Conservation (phyloP, 2,797 vertebrate species). For the Rhynchonycteris naso region DNA sequence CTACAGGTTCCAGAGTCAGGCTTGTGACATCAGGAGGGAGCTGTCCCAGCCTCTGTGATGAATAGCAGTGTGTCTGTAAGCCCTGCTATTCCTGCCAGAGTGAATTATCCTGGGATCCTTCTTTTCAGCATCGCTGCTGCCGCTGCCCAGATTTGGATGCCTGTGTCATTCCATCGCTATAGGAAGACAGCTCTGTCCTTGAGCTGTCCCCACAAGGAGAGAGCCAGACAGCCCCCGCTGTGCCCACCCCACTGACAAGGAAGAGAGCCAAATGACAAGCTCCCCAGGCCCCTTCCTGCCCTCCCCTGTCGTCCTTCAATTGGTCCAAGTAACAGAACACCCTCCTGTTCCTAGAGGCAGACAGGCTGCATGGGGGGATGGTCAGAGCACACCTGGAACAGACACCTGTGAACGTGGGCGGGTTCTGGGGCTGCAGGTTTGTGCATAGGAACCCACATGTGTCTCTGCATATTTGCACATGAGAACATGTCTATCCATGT, state of each 20-base stretch:
- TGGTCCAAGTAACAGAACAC: slow-evolving; percentile 11
- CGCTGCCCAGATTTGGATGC: background rate
- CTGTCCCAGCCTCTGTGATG: background rate
- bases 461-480: background rate
- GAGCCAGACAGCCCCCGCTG: background rate
- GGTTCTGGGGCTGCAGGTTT: background rate
- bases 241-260: background rate
- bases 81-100: background rate
- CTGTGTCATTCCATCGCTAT: background rate
- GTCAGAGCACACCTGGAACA: background rate
- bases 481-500: background rate
- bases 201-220: slow-evolving; percentile 36
- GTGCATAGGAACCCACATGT: rapidly evolving
- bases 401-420: background rate
- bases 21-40: background rate
- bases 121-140: background rate
- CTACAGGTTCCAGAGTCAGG: background rate
- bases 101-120: background rate
- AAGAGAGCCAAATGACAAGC: background rate
- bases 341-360: slow-evolving; percentile 9
- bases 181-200: slow-evolving; percentile 55
- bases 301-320: background rate
- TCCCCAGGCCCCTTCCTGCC: background rate
- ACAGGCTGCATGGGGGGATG: background rate
- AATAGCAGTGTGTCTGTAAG: background rate